Evolutionary conservation across 1,140 invertebrate species (phyloP).

Genomic region (Thalassaphorura encarpata): DNA sequence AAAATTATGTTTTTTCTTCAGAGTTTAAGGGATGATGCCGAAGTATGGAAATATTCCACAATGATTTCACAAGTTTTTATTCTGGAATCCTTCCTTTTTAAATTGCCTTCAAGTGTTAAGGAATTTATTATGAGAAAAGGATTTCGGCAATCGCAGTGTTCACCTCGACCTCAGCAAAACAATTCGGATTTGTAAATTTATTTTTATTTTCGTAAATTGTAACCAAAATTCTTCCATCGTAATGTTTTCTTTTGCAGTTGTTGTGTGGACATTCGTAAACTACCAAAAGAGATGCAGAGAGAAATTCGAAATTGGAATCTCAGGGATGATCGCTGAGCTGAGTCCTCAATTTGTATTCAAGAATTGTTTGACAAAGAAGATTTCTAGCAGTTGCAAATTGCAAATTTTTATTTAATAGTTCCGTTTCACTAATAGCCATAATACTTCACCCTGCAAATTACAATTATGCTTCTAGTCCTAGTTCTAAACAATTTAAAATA

Average conservation of each 20-base stretch:
- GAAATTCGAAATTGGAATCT: slow-evolving; percentile 1
- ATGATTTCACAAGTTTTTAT: not conserved
- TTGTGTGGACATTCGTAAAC: not conserved
- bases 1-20: not conserved
- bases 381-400: no score
- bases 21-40: not conserved
- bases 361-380: no score
- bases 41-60: not conserved
- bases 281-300: slow-evolving; percentile 1
- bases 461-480: no score
- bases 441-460: no score
- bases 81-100: not conserved
- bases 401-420: no score
- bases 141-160: not conserved
- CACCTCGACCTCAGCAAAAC: not conserved
- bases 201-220: no score
- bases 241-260: not conserved
- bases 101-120: not conserved
- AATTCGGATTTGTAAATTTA: not conserved
- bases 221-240: not conserved
- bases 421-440: no score
- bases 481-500: no score
- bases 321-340: no score
- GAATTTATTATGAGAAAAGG: not conserved
- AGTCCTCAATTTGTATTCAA: no score